These are phyloP conservation scores for Labia minor DNA, from an alignment of 2,888 invertebrate genomes.

Conservation along the genomic window DNA sequence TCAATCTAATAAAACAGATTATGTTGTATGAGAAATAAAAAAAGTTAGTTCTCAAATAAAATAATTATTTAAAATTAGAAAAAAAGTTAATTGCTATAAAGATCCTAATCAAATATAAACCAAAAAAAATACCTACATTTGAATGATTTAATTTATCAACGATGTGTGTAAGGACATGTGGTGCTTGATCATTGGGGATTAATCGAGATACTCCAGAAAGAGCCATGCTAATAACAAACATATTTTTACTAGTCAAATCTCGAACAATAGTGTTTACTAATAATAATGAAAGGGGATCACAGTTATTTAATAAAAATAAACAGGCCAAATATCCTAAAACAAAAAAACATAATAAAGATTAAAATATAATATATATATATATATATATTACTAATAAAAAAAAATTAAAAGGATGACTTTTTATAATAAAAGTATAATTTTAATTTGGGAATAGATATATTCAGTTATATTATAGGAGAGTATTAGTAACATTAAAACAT, in stretches of 20 bases:
- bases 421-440: not conserved
- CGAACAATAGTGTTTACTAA: conserved; percentile 26
- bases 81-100: too few relatives aligned
- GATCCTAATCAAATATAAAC: too few relatives aligned
- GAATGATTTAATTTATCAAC: conserved; percentile 25
- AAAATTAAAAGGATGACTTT: not conserved
- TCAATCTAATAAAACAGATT: too few relatives aligned
- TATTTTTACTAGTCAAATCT: conserved; percentile 25
- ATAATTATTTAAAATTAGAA: too few relatives aligned
- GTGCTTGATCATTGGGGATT: conserved; percentile 23
- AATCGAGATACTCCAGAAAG: conserved; percentile 24
- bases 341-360: too few relatives aligned
- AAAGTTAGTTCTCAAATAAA: too few relatives aligned
- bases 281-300: conserved; percentile 25
- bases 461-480: too few relatives aligned
- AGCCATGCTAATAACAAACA: conserved; percentile 23
- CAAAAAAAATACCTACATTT: conserved; percentile 23
- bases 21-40: too few relatives aligned
- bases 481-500: too few relatives aligned
- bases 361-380: conserved; percentile 14
- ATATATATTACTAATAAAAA: too few relatives aligned
- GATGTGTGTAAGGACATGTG: conserved; percentile 22
- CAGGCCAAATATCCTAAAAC: conserved; percentile 26
- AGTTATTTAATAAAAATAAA: conserved; percentile 22
- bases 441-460: too few relatives aligned